Evolutionary conservation across 2,797 vertebrate genomes (phyloP).

Genomic region (Anolis apletophallus): DNA sequence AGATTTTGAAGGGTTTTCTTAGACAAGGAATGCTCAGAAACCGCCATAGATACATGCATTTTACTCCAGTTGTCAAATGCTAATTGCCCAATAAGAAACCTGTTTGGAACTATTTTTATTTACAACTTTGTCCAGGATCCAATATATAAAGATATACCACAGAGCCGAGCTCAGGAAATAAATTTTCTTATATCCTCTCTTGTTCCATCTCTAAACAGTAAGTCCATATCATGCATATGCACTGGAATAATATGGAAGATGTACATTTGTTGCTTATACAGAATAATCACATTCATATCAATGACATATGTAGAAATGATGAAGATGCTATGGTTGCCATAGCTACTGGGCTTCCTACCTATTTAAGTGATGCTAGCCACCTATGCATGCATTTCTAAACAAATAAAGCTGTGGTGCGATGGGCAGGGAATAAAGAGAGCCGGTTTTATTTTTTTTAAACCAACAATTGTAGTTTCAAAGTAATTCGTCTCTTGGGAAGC

Average conservation of each 20-base stretch:
- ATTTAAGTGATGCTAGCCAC: constrained; percentile 1
- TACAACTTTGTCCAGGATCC: background rate
- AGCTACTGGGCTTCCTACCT: background rate
- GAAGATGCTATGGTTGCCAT: background rate
- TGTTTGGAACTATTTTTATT: too few species aligned
- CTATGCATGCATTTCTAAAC: background rate
- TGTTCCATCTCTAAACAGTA: background rate
- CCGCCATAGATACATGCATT: background rate
- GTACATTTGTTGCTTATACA: background rate
- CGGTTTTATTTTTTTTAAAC: background rate
- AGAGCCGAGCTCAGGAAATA: background rate
- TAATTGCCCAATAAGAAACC: background rate
- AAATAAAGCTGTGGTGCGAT: background rate
- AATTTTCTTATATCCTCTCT: background rate
- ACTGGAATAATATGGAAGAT: background rate
- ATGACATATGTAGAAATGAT: background rate
- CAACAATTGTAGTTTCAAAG: background rate
- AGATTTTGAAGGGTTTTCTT: too few species aligned
- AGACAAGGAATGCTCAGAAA: too few species aligned
- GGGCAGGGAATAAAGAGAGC: background rate
- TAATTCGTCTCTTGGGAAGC: constrained; percentile 3
- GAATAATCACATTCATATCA: background rate
- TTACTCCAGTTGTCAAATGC: background rate
- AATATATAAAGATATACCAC: background rate
- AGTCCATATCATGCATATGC: background rate